phyloP scores from a whole-genome alignment of 2,888 invertebrate genomes.

The Oscheius onirici region DNA sequence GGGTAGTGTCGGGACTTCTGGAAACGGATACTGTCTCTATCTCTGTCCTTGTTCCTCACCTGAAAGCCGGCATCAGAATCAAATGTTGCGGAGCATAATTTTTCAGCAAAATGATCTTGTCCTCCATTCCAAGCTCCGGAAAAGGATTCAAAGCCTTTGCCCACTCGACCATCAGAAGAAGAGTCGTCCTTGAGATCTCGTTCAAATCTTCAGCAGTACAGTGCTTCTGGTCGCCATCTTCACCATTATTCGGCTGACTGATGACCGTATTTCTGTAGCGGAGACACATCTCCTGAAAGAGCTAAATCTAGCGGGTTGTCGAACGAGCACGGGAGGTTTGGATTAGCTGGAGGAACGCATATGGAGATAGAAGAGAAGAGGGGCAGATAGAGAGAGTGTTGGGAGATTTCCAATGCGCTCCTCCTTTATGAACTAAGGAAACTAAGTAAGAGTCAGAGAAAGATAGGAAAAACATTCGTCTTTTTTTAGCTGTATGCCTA shows the following conservation, averaged over 20 bases:
- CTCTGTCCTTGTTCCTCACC: not conserved
- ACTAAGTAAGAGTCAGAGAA: too few relatives aligned
- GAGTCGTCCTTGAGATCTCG: constrained; percentile 69
- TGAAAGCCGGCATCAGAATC: constrained; percentile 70
- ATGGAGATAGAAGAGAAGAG: not conserved
- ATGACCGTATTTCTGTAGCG: constrained; percentile 60
- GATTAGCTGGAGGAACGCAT: not conserved
- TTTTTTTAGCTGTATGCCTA: too few relatives aligned
- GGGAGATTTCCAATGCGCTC: too few relatives aligned
- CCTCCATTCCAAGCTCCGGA: constrained; percentile 67
- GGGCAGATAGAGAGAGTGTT: too few relatives aligned
- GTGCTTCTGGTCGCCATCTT: constrained; percentile 35
- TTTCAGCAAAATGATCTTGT: constrained; percentile 67
- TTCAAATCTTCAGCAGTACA: constrained; percentile 66
- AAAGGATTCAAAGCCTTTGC: constrained; percentile 68
- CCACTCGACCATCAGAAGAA: constrained; percentile 71
- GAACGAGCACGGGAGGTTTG: too few relatives aligned
- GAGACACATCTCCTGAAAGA: constrained; percentile 55
- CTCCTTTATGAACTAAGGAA: too few relatives aligned
- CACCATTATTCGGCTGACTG: constrained; percentile 10
- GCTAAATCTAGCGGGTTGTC: constrained; percentile 2
- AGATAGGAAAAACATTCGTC: too few relatives aligned
- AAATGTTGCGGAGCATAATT: constrained; percentile 71
- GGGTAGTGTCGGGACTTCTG: constrained; percentile 58
- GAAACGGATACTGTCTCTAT: not conserved